Evolutionary conservation across 2,113 vertebrate species (phyloP).

Genomic region (Brachyhypopomus occidentalis): DNA sequence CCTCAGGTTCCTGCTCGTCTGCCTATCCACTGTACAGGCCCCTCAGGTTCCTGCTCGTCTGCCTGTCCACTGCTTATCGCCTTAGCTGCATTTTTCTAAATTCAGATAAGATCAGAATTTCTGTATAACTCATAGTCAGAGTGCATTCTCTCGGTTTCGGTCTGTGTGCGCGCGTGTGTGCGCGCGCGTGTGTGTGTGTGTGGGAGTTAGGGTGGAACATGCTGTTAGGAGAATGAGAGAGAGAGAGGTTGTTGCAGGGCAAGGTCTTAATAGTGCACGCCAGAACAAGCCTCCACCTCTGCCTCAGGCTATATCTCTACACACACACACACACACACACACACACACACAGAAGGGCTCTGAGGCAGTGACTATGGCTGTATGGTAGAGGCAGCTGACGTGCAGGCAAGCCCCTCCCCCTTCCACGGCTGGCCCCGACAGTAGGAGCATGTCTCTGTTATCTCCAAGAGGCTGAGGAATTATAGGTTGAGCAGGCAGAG

Average conservation of each 20-base stretch:
- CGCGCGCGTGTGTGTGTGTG: slow-evolving; percentile 30
- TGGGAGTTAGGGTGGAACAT: slow-evolving; percentile 25
- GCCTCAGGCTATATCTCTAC: slow-evolving; percentile 43
- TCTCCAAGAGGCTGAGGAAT: slow-evolving; percentile 71
- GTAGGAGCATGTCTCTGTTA: slow-evolving; percentile 69
- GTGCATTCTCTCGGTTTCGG: background rate
- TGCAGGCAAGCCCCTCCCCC: slow-evolving; percentile 47
- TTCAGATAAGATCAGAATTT: slow-evolving; percentile 14
- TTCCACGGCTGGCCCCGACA: slow-evolving; percentile 61
- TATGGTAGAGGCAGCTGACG: slow-evolving; percentile 51
- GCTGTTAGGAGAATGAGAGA: slow-evolving; percentile 26
- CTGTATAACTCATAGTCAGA: background rate
- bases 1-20: too few relatives aligned
- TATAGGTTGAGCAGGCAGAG: slow-evolving; percentile 72
- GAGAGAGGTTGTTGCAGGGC: slow-evolving; percentile 44
- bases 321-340: slow-evolving; percentile 38
- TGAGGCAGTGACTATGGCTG: slow-evolving; percentile 65
- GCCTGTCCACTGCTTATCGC: too few relatives aligned
- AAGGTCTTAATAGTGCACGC: slow-evolving; percentile 62
- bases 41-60: too few relatives aligned
- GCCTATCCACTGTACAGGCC: too few relatives aligned
- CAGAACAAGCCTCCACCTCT: slow-evolving; percentile 64
- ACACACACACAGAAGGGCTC: slow-evolving; percentile 60
- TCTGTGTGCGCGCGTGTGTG: slow-evolving; percentile 23
- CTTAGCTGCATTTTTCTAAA: too few relatives aligned